Conservation (phyloP, 2,797 vertebrate genomes). For the Petrocephalus schoutedeni region DNA sequence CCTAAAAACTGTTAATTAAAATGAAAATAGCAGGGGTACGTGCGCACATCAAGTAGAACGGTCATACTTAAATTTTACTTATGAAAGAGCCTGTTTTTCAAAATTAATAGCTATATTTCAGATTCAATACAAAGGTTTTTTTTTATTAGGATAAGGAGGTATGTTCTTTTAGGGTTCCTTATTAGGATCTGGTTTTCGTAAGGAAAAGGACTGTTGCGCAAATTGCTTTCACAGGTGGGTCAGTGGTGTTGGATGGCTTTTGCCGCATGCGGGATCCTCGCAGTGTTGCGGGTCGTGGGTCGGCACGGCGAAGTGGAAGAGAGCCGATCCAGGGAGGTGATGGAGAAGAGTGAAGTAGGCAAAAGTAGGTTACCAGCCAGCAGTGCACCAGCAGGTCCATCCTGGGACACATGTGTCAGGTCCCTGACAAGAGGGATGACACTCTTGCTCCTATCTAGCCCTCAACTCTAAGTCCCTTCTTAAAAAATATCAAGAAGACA, state of each 20-base stretch:
- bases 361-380: conserved; percentile 73
- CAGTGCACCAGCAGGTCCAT: conserved; percentile 57
- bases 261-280: background rate
- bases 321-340: conserved; percentile 9
- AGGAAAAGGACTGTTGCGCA: background rate
- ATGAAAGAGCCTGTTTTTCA: conserved; percentile 15
- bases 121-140: background rate
- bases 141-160: background rate
- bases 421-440: conserved; percentile 59
- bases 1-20: conserved; percentile 28
- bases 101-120: conserved; percentile 19
- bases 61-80: conserved; percentile 21
- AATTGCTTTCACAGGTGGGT: background rate
- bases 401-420: conserved; percentile 63
- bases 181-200: background rate
- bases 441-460: background rate
- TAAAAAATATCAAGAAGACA: background rate
- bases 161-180: background rate
- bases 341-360: conserved; percentile 30
- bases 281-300: background rate
- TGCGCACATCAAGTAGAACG: conserved; percentile 4
- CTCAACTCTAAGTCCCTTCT: background rate
- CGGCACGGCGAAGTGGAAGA: background rate
- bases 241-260: background rate
- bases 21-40: conserved; percentile 9